phyloP scores from a whole-genome alignment of 2,113 vertebrate species.

The Callaeas wilsoni region DNA sequence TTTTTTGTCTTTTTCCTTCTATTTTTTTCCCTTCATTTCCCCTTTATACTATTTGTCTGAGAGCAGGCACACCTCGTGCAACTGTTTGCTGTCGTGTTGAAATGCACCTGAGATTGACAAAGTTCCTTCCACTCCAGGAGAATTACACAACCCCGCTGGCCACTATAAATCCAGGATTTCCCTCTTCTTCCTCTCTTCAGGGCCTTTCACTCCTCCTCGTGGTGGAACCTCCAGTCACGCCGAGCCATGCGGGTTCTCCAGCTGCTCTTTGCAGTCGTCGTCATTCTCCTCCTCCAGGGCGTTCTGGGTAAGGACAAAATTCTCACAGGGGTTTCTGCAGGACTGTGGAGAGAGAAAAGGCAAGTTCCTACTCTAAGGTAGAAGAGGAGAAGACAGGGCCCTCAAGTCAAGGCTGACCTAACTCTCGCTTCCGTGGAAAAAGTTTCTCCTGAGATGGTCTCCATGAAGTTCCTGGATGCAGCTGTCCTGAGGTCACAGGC shows the following conservation, averaged over 20 bases:
- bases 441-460: neutral
- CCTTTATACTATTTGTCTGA: too few species aligned
- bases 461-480: neutral
- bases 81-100: slow-evolving; percentile 55
- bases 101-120: slow-evolving; percentile 5
- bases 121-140: neutral
- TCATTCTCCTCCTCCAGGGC: slow-evolving; percentile 20
- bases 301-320: slow-evolving; percentile 19
- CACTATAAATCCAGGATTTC: slow-evolving; percentile 36
- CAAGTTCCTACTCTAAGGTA: neutral
- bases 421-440: neutral
- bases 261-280: neutral
- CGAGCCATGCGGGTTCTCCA: slow-evolving; percentile 31
- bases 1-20: neutral
- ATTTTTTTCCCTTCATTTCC: accelerated
- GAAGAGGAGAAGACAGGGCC: neutral
- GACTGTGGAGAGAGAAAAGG: neutral
- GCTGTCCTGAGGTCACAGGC: neutral
- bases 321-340: neutral
- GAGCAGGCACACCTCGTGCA: neutral
- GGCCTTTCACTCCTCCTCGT: neutral
- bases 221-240: neutral
- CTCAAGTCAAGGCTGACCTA: neutral
- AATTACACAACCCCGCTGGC: neutral
- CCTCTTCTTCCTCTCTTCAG: neutral